A percentile compares a stretch with the other conserved stretches of the same genome.
Conservation (phyloP, 1,140 invertebrate species). For the Lethocerus indicus region DNA sequence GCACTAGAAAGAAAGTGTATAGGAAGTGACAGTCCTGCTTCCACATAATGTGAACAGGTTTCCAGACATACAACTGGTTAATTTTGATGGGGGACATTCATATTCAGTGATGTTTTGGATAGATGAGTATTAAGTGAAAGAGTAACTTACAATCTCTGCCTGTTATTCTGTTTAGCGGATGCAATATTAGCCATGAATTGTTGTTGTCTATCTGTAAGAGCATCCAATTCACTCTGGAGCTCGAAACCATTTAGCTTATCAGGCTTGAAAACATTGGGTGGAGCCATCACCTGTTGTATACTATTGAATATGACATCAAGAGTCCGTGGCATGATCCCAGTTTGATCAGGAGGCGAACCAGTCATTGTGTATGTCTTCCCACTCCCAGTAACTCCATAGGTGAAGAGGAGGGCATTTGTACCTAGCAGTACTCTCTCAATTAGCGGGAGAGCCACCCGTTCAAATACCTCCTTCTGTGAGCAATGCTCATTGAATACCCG, state of each 20-base stretch:
- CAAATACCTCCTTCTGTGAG: slow-evolving; percentile 55
- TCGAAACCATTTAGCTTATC: slow-evolving; percentile 90
- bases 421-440: slow-evolving; percentile 62
- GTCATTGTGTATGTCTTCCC: slow-evolving; percentile 95
- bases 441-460: slow-evolving; percentile 48
- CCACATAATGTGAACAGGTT: no score
- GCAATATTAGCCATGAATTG: no score
- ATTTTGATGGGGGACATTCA: no score
- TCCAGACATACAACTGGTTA: no score
- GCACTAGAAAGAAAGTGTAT: no score
- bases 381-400: slow-evolving; percentile 92
- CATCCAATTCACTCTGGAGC: slow-evolving; percentile 71
- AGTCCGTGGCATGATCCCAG: slow-evolving; percentile 48
- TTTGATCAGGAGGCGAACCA: slow-evolving; percentile 32
- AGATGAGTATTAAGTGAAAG: neutral
- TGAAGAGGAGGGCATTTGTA: slow-evolving; percentile 81
- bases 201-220: slow-evolving; percentile 55
- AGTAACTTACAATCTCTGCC: slow-evolving; percentile 2
- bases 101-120: no score
- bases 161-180: no score
- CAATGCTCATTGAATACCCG: slow-evolving; percentile 65
- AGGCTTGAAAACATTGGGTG: slow-evolving; percentile 78
- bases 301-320: slow-evolving; percentile 88
- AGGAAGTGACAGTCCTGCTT: no score
- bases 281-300: slow-evolving; percentile 56